phyloP scores from a whole-genome alignment of 1,140 invertebrate species.

The Tribolium madens region DNA sequence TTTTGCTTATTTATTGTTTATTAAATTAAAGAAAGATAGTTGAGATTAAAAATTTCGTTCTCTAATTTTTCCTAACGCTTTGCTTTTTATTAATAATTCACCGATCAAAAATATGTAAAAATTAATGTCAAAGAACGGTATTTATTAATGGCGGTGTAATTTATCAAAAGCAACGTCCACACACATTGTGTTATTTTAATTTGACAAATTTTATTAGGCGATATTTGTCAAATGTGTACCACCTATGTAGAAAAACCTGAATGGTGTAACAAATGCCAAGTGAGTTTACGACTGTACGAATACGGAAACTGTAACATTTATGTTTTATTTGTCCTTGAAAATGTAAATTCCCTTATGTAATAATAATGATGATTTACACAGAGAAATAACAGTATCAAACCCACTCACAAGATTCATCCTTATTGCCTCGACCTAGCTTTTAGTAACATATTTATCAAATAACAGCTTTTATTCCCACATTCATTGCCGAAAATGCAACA shows the following conservation, averaged over 20 bases:
- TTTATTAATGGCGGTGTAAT: background rate
- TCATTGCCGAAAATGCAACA: background rate
- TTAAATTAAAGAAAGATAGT: no score
- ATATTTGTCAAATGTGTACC: conserved; percentile 14
- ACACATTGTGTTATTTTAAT: background rate
- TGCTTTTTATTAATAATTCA: no score
- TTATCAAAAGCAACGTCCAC: background rate
- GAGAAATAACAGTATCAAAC: background rate
- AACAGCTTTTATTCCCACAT: background rate
- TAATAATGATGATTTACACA: conserved; percentile 5
- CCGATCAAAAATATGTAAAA: background rate
- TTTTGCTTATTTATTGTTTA: no score
- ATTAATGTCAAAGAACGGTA: background rate
- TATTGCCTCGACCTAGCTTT: background rate
- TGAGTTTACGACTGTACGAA: conserved; percentile 11
- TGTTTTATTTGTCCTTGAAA: conserved; percentile 30
- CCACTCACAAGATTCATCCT: background rate
- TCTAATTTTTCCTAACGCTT: no score
- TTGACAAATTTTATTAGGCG: background rate
- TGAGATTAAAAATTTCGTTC: no score
- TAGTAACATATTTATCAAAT: background rate
- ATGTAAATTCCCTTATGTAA: conserved; percentile 12
- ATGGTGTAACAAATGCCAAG: background rate
- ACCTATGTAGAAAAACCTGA: conserved; percentile 17
- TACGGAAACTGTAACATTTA: conserved; percentile 24